These are phyloP conservation scores for Machimus atricapillus DNA, from an alignment of 2,888 invertebrate species.

Conservation along the genomic window DNA sequence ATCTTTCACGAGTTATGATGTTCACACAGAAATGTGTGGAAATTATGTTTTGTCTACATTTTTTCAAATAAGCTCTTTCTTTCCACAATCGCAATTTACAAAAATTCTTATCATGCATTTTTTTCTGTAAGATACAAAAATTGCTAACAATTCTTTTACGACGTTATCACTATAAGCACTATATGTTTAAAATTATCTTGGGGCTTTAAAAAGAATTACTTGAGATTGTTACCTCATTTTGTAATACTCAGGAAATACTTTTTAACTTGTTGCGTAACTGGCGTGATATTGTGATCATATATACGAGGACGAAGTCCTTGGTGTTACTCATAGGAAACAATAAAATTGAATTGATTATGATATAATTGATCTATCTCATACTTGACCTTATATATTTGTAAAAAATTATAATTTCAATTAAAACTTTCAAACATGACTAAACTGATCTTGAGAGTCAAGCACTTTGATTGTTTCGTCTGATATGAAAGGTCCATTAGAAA, in stretches of 20 bases:
- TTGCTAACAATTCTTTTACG: neutral
- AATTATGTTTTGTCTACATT: no score
- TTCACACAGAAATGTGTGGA: no score
- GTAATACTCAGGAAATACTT: neutral
- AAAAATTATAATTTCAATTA: neutral
- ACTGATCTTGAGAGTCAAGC: neutral
- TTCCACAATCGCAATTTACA: neutral
- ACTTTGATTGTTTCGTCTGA: neutral
- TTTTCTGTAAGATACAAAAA: neutral
- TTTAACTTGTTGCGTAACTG: neutral
- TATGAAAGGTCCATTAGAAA: neutral
- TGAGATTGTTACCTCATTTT: neutral
- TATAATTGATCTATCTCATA: neutral
- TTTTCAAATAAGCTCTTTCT: neutral
- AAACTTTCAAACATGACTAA: neutral
- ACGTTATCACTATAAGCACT: no score
- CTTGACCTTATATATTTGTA: neutral
- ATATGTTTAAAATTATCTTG: neutral
- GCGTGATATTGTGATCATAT: neutral
- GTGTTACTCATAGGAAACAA: neutral
- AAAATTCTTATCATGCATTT: neutral
- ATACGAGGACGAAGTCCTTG: neutral
- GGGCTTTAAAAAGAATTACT: neutral
- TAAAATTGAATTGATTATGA: neutral
- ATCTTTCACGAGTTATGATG: no score